Conservation (phyloP, 1,140 invertebrate genomes). For the Chironomus tepperi region DNA sequence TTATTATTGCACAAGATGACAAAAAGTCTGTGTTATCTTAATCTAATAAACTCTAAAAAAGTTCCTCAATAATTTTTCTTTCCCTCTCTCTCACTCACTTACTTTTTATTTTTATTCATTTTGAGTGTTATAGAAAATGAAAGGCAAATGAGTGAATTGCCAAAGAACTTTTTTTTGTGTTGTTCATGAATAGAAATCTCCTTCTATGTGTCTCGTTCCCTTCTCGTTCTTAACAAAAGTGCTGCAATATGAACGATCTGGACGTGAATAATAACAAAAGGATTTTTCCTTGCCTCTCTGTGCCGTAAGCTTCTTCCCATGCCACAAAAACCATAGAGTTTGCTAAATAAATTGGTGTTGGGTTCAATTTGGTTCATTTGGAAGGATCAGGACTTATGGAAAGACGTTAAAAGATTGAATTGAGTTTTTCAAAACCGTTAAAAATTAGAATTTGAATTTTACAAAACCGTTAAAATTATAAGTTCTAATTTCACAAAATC, state of each 20-base stretch:
- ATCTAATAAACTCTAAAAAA: conserved; percentile 17
- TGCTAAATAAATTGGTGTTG: too few species aligned
- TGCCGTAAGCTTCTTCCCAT: neutral
- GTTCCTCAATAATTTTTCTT: neutral
- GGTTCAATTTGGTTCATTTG: too few species aligned
- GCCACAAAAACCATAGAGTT: neutral
- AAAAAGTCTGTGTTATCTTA: conserved; percentile 23
- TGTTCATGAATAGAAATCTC: too few species aligned
- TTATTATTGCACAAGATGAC: neutral
- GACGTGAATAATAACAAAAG: conserved; percentile 4
- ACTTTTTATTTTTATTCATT: neutral
- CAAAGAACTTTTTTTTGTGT: neutral
- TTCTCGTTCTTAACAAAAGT: too few species aligned
- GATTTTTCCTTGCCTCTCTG: neutral
- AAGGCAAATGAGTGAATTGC: neutral
- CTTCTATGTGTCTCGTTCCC: too few species aligned
- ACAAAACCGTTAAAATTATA: too few species aligned
- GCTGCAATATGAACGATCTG: neutral
- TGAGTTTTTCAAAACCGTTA: too few species aligned
- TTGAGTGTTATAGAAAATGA: too few species aligned
- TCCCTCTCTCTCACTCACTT: neutral
- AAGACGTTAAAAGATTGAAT: too few species aligned
- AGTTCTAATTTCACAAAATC: too few species aligned
- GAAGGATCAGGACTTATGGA: too few species aligned
- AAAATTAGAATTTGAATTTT: too few species aligned